Evolutionary conservation across 2,888 invertebrate genomes (phyloP).

Genomic region (Melipona beecheii): DNA sequence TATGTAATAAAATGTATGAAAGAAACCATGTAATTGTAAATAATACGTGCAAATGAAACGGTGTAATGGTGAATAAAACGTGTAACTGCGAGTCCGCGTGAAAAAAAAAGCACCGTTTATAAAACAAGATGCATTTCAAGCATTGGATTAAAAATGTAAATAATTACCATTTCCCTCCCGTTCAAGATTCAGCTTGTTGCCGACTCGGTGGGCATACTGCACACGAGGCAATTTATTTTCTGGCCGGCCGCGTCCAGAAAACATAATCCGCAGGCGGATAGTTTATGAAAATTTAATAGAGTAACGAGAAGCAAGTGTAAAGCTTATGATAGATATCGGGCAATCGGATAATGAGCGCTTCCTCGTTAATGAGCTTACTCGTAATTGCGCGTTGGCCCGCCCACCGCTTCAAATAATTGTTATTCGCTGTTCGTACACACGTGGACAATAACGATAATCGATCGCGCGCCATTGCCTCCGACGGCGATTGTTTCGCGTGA

Average conservation of each 20-base stretch:
- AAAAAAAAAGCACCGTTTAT: too few relatives aligned
- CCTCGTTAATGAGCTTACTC: conserved; percentile 63
- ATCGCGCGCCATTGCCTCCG: conserved; percentile 35
- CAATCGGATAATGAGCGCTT: conserved; percentile 59
- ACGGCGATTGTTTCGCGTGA: conserved; percentile 43
- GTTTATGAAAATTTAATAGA: conserved; percentile 45
- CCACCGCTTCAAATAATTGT: conserved; percentile 54
- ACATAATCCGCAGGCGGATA: conserved; percentile 28
- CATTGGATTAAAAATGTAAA: too few relatives aligned
- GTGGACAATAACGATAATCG: conserved; percentile 59
- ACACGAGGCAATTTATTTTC: conserved; percentile 31
- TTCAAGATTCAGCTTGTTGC: background rate
- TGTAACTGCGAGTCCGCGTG: too few relatives aligned
- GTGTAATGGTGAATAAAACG: too few relatives aligned
- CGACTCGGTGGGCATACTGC: background rate
- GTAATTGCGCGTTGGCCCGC: conserved; percentile 47
- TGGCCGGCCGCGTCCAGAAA: conserved; percentile 2
- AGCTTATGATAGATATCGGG: conserved; percentile 46
- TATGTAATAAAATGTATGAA: too few relatives aligned
- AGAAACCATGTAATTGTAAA: too few relatives aligned
- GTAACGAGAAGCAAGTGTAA: conserved; percentile 38
- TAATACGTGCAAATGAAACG: too few relatives aligned
- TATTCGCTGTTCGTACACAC: conserved; percentile 47
- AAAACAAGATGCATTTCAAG: too few relatives aligned
- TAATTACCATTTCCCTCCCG: too few relatives aligned